These are phyloP conservation scores for Perodicticus potto DNA, from an alignment of 2,797 vertebrate genomes.

Conservation along the genomic window DNA sequence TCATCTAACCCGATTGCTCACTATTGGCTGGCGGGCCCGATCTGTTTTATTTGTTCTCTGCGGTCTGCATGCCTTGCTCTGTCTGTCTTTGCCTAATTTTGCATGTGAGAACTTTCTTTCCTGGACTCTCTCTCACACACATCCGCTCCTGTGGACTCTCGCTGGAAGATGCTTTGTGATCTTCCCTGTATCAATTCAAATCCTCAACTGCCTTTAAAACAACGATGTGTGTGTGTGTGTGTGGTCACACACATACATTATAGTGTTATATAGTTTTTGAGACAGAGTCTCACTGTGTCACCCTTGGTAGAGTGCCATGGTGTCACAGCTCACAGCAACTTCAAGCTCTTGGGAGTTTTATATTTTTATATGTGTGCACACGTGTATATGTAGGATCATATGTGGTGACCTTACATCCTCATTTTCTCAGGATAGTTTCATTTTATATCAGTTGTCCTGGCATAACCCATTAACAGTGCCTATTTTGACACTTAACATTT, in stretches of 20 bases:
- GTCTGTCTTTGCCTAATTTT: neutral
- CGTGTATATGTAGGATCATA: neutral
- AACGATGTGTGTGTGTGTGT: no score
- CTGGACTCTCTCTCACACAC: neutral
- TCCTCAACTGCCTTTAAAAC: conserved; percentile 14
- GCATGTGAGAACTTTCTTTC: neutral
- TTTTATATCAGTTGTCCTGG: neutral
- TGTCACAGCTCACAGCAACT: no score
- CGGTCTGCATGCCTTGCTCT: neutral
- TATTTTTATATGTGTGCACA: neutral
- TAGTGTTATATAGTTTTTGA: no score
- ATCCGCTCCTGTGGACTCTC: neutral
- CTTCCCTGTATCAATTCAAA: neutral
- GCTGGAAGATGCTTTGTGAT: neutral
- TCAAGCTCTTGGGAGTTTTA: neutral
- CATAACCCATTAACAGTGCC: neutral
- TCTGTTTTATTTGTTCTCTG: neutral
- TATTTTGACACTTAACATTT: neutral
- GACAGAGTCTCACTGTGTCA: no score
- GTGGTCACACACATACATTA: neutral
- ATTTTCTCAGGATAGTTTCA: neutral
- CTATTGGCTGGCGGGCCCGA: neutral
- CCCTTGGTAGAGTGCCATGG: no score
- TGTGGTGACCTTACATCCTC: neutral
- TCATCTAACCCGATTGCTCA: neutral